Conservation (phyloP, 2,888 invertebrate genomes). For the Acronicta psi region DNA sequence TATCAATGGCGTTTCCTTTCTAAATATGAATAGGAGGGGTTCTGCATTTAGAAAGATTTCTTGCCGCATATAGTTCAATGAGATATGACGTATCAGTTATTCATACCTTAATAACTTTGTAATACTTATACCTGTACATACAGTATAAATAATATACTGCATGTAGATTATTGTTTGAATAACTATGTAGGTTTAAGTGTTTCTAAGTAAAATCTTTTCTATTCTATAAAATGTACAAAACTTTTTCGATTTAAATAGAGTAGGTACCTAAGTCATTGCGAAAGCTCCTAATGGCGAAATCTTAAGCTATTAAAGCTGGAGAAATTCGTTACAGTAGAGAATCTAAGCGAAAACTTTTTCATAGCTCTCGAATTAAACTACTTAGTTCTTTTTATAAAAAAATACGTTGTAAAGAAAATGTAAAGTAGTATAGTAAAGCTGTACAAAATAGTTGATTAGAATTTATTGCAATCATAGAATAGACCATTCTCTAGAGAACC, state of each 20-base stretch:
- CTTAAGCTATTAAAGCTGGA: neutral
- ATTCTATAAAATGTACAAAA: neutral
- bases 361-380: too few relatives aligned
- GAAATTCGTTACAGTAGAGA: neutral
- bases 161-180: conserved; percentile 12
- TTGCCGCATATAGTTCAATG: conserved; percentile 4
- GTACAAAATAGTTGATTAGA: neutral
- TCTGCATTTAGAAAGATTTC: too few relatives aligned
- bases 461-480: too few relatives aligned
- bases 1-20: too few relatives aligned
- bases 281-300: neutral
- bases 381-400: too few relatives aligned
- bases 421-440: too few relatives aligned
- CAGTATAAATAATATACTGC: too few relatives aligned
- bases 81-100: conserved; percentile 28
- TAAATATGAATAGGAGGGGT: neutral
- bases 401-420: too few relatives aligned
- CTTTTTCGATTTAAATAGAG: neutral
- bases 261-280: neutral
- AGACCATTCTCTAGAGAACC: neutral
- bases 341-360: neutral
- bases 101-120: conserved; percentile 7
- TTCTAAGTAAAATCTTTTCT: neutral
- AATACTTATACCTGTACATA: conserved; percentile 1
- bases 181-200: too few relatives aligned